Evolutionary conservation across 2,797 vertebrate species (phyloP), one percentile per base, ranked within the genome.

Genomic region (Microctenopoma lineatum): DNA sequence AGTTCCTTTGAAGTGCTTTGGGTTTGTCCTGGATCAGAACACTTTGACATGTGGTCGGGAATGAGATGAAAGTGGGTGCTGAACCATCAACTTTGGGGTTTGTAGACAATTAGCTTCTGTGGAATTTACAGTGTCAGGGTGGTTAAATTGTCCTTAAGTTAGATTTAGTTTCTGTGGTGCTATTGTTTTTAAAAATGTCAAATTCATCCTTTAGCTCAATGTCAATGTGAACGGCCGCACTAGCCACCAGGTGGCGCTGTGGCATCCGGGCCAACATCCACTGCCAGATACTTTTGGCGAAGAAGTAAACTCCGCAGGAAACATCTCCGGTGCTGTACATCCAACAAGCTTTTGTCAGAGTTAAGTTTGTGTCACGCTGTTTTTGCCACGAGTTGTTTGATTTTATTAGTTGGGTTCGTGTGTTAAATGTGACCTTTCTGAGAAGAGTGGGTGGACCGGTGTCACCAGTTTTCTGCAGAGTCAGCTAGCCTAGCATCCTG

Each of bases 211-310:
- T 21, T 21, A 21, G 21, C 5, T 12, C 32, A 48, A 11, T 36
- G 26, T 4, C 15, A 12, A 2, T 38, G 14, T 56, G 3, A 25
- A 21, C 8, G 8, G 0, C 38, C 63, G 13, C 16, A 10, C 4
- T 4, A 10, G 5, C 78, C 82, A 32, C 52, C 4, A 34, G 83
- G 27, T 0, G 79, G 67, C 66, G 73, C 77, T 84, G 81, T 75
- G 63, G 14, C 18, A 0, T 0, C 6, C 0, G 0, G 5, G 2
- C 16, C 7, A 3, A 3, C 16, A 15, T 4, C 11, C 10, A 1
- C 25, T 11, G 14, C 29, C 32, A 8, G 2, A 3, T 7, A 4
- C 2, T 5, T 8, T 6, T 0, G 39, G 5, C 21, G 63, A 81
- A 71, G 64, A 80, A 83, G 78, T 12, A 1, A 18, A 14, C 14